Conservation (phyloP, 2,113 vertebrate genomes). For the Heterocephalus glaber region DNA sequence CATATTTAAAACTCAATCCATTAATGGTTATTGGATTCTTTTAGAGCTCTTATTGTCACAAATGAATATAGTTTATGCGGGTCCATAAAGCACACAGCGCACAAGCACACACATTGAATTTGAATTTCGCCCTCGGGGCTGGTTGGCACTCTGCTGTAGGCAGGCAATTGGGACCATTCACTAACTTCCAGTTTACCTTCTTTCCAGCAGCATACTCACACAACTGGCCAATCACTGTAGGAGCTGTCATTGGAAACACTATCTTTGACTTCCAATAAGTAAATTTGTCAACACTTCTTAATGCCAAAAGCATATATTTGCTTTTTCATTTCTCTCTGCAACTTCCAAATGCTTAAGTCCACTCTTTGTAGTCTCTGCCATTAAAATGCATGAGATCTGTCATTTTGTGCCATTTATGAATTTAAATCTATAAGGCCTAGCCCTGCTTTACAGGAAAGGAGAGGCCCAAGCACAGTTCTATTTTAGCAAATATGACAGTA, state of each 20-base stretch:
- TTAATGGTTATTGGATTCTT: slow-evolving; percentile 70
- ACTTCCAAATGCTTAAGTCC: slow-evolving; percentile 8
- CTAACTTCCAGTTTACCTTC: background rate
- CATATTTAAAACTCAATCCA: slow-evolving; percentile 72
- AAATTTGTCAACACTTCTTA: slow-evolving; percentile 62
- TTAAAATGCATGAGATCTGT: slow-evolving; percentile 52
- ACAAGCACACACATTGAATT: slow-evolving; percentile 28
- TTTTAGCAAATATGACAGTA: slow-evolving; percentile 66
- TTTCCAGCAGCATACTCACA: background rate
- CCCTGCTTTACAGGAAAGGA: slow-evolving; percentile 60
- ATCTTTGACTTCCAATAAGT: slow-evolving; percentile 62
- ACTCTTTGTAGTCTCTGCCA: slow-evolving; percentile 43
- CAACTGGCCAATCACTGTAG: background rate
- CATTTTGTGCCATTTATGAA: slow-evolving; percentile 62
- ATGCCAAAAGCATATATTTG: background rate
- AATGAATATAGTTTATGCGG: background rate
- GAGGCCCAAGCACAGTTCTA: slow-evolving; percentile 51
- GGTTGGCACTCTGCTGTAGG: slow-evolving; percentile 40
- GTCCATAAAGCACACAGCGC: slow-evolving; percentile 60
- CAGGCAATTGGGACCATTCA: slow-evolving; percentile 49
- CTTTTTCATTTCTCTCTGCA: slow-evolving; percentile 51
- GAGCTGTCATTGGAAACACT: background rate
- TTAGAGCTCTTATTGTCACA: slow-evolving; percentile 66
- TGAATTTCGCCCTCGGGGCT: slow-evolving; percentile 60
- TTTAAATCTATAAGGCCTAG: slow-evolving; percentile 57